Conservation (phyloP, 1,140 invertebrate species). For the Pogonomyrmex barbatus region DNA sequence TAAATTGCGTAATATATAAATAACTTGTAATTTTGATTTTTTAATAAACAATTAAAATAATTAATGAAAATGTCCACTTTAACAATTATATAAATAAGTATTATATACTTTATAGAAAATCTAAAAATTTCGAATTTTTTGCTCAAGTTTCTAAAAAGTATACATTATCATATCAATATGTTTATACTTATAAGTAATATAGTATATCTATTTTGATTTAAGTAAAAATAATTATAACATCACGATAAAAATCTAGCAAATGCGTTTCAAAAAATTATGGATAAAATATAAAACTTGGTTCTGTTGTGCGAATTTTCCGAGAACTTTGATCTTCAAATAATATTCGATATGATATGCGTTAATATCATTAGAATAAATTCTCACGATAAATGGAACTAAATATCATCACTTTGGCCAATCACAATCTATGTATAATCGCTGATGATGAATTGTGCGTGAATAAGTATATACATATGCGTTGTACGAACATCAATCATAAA, state of each 20-base stretch:
- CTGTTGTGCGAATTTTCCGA: background rate
- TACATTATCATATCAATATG: background rate
- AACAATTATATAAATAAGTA: background rate
- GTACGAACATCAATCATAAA: conserved; percentile 29
- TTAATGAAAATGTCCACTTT: background rate
- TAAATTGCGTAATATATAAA: background rate
- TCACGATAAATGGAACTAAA: conserved; percentile 6
- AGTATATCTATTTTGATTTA: background rate
- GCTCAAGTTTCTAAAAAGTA: background rate
- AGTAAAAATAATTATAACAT: background rate
- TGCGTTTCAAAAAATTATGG: background rate
- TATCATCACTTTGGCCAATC: background rate
- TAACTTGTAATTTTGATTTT: background rate
- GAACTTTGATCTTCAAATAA: background rate
- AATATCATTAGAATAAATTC: background rate
- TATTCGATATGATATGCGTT: background rate
- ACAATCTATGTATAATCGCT: background rate
- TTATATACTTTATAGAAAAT: background rate
- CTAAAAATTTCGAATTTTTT: background rate
- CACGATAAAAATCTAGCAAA: background rate
- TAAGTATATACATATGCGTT: conserved; percentile 38
- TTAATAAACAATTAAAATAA: background rate
- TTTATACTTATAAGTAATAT: too few species aligned
- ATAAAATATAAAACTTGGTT: background rate
- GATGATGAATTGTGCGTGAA: conserved; percentile 1